Evolutionary conservation across 37 sponge, comb jelly and placozoan genomes (phyloP).

Genomic region (Aplysina aerophoba): DNA sequence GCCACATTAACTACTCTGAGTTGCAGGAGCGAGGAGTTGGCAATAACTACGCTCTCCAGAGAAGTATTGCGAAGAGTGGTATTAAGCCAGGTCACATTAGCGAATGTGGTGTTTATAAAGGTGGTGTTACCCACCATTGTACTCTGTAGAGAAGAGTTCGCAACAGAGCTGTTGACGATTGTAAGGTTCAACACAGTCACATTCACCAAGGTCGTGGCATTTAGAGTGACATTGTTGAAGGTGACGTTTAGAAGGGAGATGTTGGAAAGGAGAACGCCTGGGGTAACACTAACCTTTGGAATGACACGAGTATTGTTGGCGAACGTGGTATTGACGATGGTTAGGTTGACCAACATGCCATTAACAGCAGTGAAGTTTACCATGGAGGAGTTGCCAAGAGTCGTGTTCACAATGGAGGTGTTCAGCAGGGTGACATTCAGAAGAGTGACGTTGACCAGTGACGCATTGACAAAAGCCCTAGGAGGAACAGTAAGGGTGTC

Average conservation of each 20-base stretch:
- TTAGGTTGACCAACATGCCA: neutral
- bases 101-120: neutral
- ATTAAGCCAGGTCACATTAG: neutral
- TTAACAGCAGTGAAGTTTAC: conserved; percentile 13
- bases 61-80: neutral
- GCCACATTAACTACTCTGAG: neutral
- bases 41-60: neutral
- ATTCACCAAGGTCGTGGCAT: conserved; percentile 1
- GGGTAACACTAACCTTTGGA: neutral
- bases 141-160: neutral
- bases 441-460: conserved; percentile 20
- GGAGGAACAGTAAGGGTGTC: neutral
- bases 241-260: neutral
- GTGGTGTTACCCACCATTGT: neutral
- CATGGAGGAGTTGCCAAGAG: conserved; percentile 10
- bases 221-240: conserved; percentile 22
- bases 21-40: neutral
- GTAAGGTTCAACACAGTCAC: conserved; percentile 6
- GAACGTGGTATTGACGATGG: conserved; percentile 25
- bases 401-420: conserved; percentile 5
- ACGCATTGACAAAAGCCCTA: neutral
- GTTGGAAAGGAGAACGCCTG: neutral
- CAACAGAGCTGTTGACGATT: conserved; percentile 2
- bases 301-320: neutral
- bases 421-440: conserved; percentile 8